These are phyloP conservation scores for Dicyema japonicum DNA, from an alignment of 1,140 invertebrate genomes.

Conservation along the genomic window DNA sequence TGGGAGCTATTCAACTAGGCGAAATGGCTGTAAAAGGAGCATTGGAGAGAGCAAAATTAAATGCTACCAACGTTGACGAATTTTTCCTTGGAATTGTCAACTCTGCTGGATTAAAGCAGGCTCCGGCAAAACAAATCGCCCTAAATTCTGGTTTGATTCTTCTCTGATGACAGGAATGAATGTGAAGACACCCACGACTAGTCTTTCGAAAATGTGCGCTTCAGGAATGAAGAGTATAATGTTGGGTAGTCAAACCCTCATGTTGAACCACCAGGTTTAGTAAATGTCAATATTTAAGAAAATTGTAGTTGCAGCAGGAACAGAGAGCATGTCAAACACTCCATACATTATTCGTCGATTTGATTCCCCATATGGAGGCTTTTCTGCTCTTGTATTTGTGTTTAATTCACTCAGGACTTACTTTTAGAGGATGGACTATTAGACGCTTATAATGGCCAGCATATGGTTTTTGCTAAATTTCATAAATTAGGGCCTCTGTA, in stretches of 20 bases:
- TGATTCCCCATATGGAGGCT: constrained; percentile 56
- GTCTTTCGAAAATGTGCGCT: constrained; percentile 86
- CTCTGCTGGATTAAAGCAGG: constrained; percentile 33
- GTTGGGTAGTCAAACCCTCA: constrained; percentile 51
- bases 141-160: constrained; percentile 36
- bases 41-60: constrained; percentile 29
- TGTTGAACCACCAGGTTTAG: too few species aligned
- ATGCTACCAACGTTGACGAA: constrained; percentile 49
- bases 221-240: constrained; percentile 90
- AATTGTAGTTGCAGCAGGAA: constrained; percentile 65
- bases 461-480: constrained; percentile 32
- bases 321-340: constrained; percentile 96
- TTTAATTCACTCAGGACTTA: too few species aligned
- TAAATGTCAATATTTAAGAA: constrained; percentile 28
- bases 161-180: constrained; percentile 31
- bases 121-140: constrained; percentile 64
- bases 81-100: constrained; percentile 86
- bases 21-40: constrained; percentile 46
- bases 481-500: constrained; percentile 42
- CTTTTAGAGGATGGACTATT: constrained; percentile 89
- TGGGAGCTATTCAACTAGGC: constrained; percentile 54
- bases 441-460: constrained; percentile 83
- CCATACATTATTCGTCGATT: constrained; percentile 68
- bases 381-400: constrained; percentile 54
- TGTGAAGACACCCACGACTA: constrained; percentile 55